Percentiles rank a stretch among this genome's conserved stretches.
These are phyloP conservation scores for Ceratosolen solmsi DNA, from an alignment of 1,140 invertebrate genomes.

Conservation along the genomic window DNA sequence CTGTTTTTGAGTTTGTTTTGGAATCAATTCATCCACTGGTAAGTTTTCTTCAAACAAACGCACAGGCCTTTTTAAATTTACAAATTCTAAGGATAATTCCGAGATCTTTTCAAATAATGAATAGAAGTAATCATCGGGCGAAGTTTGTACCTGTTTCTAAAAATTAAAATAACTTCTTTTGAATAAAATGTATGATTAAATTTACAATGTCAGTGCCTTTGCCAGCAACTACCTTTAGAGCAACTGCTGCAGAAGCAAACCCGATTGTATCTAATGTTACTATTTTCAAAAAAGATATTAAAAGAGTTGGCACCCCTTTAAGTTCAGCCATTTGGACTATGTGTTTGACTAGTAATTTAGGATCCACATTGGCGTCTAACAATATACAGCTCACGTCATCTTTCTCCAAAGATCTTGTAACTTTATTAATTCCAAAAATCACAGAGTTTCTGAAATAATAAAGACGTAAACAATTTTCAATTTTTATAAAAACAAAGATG, in stretches of 20 bases:
- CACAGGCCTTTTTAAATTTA: constrained; percentile 35
- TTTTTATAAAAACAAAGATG: background rate
- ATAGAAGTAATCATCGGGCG: constrained; percentile 55
- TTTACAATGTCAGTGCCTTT: background rate
- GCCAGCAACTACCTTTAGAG: constrained; percentile 66
- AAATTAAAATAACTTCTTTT: constrained; percentile 14
- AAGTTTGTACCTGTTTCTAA: constrained; percentile 52
- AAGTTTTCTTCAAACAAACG: constrained; percentile 37
- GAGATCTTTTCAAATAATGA: constrained; percentile 54
- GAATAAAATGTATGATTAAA: background rate
- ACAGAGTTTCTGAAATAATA: constrained; percentile 61
- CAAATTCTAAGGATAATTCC: constrained; percentile 51
- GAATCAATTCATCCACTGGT: background rate
- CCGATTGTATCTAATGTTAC: constrained; percentile 59
- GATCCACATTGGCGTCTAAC: constrained; percentile 65
- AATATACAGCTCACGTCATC: constrained; percentile 61
- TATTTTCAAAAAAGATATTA: constrained; percentile 63
- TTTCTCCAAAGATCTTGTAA: constrained; percentile 67
- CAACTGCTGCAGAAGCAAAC: constrained; percentile 63
- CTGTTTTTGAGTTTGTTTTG: background rate
- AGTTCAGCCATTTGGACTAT: constrained; percentile 65
- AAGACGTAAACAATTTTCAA: background rate
- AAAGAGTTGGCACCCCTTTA: constrained; percentile 63
- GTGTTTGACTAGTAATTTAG: constrained; percentile 65
- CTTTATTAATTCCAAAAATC: constrained; percentile 66